Conservation (phyloP, 2,888 invertebrate species). For the Liodrosophila aerea region DNA sequence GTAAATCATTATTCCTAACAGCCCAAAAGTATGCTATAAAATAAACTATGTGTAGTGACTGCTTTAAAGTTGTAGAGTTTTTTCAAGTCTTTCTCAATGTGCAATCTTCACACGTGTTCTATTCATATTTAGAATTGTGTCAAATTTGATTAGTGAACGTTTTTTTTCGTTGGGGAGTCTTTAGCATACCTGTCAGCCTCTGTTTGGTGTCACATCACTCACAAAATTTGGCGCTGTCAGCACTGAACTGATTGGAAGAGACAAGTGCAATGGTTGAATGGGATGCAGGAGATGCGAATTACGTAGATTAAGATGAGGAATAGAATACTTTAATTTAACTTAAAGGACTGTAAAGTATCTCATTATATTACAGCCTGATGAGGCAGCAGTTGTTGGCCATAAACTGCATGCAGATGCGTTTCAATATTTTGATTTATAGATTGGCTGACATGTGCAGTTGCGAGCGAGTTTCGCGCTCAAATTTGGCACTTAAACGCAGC, state of each 20-base stretch:
- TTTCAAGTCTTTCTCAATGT: background rate
- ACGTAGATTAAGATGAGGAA: too few species aligned
- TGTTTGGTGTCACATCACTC: conserved; percentile 53
- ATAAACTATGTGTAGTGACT: too few species aligned
- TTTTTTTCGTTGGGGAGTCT: background rate
- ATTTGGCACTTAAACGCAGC: conserved; percentile 77
- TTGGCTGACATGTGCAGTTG: conserved; percentile 46
- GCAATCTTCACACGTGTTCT: background rate
- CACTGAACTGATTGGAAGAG: too few species aligned
- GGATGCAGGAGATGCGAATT: background rate
- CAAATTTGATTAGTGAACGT: conserved; percentile 30
- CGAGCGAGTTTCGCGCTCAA: conserved; percentile 34
- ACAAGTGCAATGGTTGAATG: background rate
- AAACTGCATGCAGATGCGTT: conserved; percentile 56
- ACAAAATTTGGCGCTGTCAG: conserved; percentile 23
- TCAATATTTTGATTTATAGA: conserved; percentile 55
- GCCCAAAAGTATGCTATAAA: too few species aligned
- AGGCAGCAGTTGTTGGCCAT: conserved; percentile 52
- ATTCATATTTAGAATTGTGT: conserved; percentile 21
- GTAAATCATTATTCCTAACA: too few species aligned
- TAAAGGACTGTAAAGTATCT: conserved; percentile 25
- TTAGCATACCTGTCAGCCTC: conserved; percentile 38
- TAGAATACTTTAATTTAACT: conserved; percentile 48
- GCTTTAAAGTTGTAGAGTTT: too few species aligned
- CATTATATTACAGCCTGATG: conserved; percentile 42